Evolutionary conservation across 2,113 vertebrate genomes (phyloP).

Genomic region (Scophthalmus maximus): DNA sequence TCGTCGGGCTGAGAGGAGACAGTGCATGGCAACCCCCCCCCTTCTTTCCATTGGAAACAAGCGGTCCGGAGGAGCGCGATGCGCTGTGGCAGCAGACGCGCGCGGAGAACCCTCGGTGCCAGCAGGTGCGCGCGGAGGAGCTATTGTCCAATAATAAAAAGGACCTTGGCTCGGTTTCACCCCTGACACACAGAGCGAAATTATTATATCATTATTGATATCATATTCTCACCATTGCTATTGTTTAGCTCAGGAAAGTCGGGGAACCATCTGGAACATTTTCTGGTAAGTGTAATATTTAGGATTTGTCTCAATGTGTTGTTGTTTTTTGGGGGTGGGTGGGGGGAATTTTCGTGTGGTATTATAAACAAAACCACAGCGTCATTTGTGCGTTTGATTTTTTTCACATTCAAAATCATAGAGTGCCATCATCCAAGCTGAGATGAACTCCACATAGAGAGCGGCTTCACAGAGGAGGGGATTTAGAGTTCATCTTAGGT

Average conservation of each 20-base stretch:
- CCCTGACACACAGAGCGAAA: background rate
- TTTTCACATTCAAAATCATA: no score
- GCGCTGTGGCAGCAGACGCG: background rate
- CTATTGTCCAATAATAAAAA: no score
- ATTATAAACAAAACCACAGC: background rate
- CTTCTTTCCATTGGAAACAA: background rate
- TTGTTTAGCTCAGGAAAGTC: background rate
- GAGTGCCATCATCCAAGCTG: no score
- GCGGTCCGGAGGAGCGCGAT: background rate
- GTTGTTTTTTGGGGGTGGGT: no score
- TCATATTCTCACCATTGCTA: background rate
- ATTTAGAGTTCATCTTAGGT: no score
- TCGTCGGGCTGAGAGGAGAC: slow-evolving; percentile 14
- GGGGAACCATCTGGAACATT: background rate
- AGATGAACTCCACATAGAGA: no score
- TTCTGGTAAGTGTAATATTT: slow-evolving; percentile 42
- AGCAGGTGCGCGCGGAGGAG: no score
- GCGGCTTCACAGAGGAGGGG: no score
- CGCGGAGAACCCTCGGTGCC: no score
- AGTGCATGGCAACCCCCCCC: slow-evolving; percentile 46
- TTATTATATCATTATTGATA: background rate
- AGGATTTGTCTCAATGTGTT: background rate
- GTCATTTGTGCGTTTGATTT: no score
- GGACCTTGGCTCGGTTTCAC: no score
- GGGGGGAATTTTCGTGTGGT: no score